A percentile compares a stretch with the other conserved stretches of the same genome.
phyloP scores from a whole-genome alignment of 30 jellyfish, hydroid and myxozoan species.

The Sanderia malayensis region DNA sequence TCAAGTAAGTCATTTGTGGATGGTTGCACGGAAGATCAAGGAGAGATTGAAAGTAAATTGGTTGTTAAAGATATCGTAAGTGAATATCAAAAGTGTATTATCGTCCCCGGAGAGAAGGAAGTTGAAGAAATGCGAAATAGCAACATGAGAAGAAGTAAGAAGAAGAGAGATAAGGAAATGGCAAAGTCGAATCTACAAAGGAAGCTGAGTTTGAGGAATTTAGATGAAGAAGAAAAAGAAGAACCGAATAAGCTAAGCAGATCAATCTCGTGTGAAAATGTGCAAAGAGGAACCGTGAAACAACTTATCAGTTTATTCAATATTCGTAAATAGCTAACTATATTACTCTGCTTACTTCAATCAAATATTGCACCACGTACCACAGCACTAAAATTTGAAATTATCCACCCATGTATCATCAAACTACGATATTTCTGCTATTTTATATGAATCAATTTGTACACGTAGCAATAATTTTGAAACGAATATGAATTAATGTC shows the following conservation, averaged over 20 bases:
- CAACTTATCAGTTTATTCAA: conserved; percentile 37
- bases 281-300: conserved; percentile 63
- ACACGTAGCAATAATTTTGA: too few species aligned
- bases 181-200: conserved; percentile 34
- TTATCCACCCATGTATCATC: too few species aligned
- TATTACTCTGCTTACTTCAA: too few species aligned
- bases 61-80: conserved; percentile 49
- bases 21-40: background rate
- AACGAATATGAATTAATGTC: too few species aligned
- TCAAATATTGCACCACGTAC: too few species aligned
- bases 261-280: conserved; percentile 59
- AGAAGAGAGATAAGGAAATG: conserved; percentile 45
- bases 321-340: conserved; percentile 13
- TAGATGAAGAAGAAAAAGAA: conserved; percentile 35
- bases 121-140: conserved; percentile 53
- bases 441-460: too few species aligned
- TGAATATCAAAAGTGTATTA: conserved; percentile 31
- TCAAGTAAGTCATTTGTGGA: background rate
- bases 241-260: conserved; percentile 28
- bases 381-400: too few species aligned
- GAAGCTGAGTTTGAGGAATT: conserved; percentile 39
- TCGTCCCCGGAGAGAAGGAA: conserved; percentile 53
- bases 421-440: too few species aligned
- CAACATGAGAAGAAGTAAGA: conserved; percentile 44
- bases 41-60: background rate